A percentile compares a stretch with the other conserved stretches of the same genome.
These are phyloP conservation scores for Craniophora ligustri DNA, from an alignment of 2,888 invertebrate genomes.

Conservation along the genomic window DNA sequence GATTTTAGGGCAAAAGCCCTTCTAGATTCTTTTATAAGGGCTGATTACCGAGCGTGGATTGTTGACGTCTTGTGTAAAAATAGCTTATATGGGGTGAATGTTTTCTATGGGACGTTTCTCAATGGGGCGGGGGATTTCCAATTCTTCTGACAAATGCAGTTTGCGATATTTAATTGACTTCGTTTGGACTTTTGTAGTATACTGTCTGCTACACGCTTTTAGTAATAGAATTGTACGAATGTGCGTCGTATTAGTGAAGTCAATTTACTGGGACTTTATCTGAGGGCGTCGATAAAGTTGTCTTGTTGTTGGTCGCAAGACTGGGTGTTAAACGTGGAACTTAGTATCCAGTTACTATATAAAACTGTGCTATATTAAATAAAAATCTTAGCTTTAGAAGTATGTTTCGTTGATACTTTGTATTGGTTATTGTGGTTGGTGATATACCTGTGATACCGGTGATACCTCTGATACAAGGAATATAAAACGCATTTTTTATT, in stretches of 20 bases:
- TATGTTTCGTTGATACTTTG: too few relatives aligned
- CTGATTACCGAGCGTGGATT: constrained; percentile 62
- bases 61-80: constrained; percentile 63
- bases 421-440: too few relatives aligned
- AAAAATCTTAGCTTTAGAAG: too few relatives aligned
- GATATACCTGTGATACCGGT: too few relatives aligned
- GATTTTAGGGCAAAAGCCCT: constrained; percentile 66
- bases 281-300: not conserved
- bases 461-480: too few relatives aligned
- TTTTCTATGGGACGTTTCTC: constrained; percentile 35
- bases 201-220: constrained; percentile 21
- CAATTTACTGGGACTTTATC: not conserved
- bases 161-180: constrained; percentile 69
- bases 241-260: constrained; percentile 1
- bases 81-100: constrained; percentile 46
- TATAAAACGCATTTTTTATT: too few relatives aligned
- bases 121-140: constrained; percentile 54
- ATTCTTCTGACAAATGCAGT: constrained; percentile 74
- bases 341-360: too few relatives aligned
- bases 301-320: not conserved
- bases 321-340: not conserved
- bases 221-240: constrained; percentile 26
- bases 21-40: constrained; percentile 61
- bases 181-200: constrained; percentile 55
- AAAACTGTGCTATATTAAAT: too few relatives aligned